phyloP scores from a whole-genome alignment of 2,797 vertebrate species.

The Gadopsis marmoratus region DNA sequence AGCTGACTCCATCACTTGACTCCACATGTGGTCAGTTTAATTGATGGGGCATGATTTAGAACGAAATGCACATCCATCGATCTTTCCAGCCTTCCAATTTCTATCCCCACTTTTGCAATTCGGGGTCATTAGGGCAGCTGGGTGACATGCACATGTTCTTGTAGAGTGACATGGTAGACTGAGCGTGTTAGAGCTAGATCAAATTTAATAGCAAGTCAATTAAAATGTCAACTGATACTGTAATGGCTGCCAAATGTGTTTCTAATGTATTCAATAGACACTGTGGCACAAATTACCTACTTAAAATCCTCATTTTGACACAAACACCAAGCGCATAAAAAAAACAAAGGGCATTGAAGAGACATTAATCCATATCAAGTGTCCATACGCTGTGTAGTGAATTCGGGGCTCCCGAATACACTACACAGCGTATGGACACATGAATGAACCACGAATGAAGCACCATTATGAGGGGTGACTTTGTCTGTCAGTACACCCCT shows the following conservation, averaged over 20 bases:
- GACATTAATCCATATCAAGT: slow-evolving; percentile 40
- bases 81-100: slow-evolving; percentile 24
- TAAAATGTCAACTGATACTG: slow-evolving; percentile 32
- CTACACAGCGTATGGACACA: too few relatives aligned
- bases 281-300: neutral
- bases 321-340: neutral
- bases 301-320: slow-evolving; percentile 11
- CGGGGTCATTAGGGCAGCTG: slow-evolving; percentile 12
- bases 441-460: slow-evolving; percentile 46
- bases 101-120: neutral
- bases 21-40: slow-evolving; percentile 51
- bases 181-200: slow-evolving; percentile 21
- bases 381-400: slow-evolving; percentile 10
- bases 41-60: slow-evolving; percentile 40
- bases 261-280: slow-evolving; percentile 6
- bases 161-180: slow-evolving; percentile 22
- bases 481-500: slow-evolving; percentile 50
- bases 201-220: slow-evolving; percentile 3
- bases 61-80: slow-evolving; percentile 39
- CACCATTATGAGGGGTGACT: slow-evolving; percentile 50
- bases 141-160: slow-evolving; percentile 34
- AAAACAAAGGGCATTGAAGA: neutral
- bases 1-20: slow-evolving; percentile 17
- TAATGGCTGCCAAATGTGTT: slow-evolving; percentile 26
- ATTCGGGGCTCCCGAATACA: neutral